phyloP scores from a whole-genome alignment of 1,140 invertebrate genomes.

The Zaprionus inermis region DNA sequence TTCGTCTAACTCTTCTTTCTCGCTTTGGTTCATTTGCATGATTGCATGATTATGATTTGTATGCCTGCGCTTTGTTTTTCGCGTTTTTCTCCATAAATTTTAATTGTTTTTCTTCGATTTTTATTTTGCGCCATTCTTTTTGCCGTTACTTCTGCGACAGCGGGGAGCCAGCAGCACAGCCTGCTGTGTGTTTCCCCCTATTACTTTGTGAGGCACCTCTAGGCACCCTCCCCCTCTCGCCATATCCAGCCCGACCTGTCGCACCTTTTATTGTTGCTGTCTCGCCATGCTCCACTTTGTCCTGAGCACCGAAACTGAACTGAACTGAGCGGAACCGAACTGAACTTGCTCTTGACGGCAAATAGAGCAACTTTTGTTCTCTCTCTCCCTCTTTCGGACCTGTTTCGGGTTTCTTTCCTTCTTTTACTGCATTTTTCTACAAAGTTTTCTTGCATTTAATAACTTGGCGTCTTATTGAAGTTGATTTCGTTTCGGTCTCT shows the following conservation, averaged over 20 bases:
- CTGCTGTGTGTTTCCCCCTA: neutral
- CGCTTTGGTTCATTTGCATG: conserved; percentile 41
- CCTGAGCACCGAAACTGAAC: conserved; percentile 4
- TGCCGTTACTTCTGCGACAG: conserved; percentile 5
- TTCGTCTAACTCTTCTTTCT: neutral
- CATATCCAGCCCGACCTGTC: conserved; percentile 10
- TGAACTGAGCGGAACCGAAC: conserved; percentile 18
- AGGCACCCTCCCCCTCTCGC: conserved; percentile 2
- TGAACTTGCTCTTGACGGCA: conserved; percentile 57
- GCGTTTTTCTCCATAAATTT: conserved; percentile 67
- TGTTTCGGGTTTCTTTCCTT: conserved; percentile 3
- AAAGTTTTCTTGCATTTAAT: conserved; percentile 57
- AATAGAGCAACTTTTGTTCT: conserved; percentile 44
- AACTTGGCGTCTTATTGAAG: conserved; percentile 50
- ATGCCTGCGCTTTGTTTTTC: conserved; percentile 52
- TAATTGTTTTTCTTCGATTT: conserved; percentile 81
- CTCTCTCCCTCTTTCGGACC: neutral
- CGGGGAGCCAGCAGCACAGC: conserved; percentile 6
- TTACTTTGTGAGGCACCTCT: no score
- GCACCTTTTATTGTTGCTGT: conserved; percentile 53
- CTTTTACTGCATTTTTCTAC: conserved; percentile 15
- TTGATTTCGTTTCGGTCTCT: conserved; percentile 32
- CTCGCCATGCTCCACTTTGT: conserved; percentile 31
- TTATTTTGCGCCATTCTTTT: conserved; percentile 55
- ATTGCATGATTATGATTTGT: conserved; percentile 69